Evolutionary conservation across 2,888 invertebrate species (phyloP).

Genomic region (Drosophila rellima): DNA sequence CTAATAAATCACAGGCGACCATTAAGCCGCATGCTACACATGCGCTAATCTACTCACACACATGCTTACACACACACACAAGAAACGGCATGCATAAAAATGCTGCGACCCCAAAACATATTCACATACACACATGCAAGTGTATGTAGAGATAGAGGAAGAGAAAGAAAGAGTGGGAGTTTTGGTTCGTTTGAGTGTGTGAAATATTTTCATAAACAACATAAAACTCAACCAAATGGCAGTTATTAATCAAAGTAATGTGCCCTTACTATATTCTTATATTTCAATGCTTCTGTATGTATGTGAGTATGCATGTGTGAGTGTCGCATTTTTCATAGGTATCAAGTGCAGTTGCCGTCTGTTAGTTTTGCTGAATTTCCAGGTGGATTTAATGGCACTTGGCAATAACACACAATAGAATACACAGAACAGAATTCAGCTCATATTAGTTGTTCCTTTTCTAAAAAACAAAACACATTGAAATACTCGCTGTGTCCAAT

Average conservation of each 20-base stretch:
- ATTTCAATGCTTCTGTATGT: conserved; percentile 20
- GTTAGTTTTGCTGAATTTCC: conserved; percentile 68
- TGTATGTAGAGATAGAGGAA: not conserved
- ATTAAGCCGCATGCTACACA: conserved; percentile 75
- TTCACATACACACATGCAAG: conserved; percentile 1
- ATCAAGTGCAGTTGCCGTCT: conserved; percentile 72
- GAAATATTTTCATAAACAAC: conserved; percentile 81
- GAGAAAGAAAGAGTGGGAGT: not conserved
- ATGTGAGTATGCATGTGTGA: conserved; percentile 27
- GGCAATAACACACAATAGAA: conserved; percentile 29
- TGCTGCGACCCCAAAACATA: conserved; percentile 46
- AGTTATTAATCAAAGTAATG: conserved; percentile 82
- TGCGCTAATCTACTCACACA: conserved; percentile 71
- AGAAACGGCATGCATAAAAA: conserved; percentile 29
- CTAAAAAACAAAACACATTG: conserved; percentile 16
- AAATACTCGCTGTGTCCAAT: conserved; percentile 1
- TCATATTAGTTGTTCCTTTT: conserved; percentile 34
- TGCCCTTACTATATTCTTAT: conserved; percentile 49
- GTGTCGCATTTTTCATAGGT: conserved; percentile 61
- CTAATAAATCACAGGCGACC: conserved; percentile 72
- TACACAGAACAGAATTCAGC: conserved; percentile 21
- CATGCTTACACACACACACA: conserved; percentile 34
- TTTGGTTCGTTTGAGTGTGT: conserved; percentile 52
- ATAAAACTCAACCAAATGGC: conserved; percentile 80
- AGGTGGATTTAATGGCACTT: conserved; percentile 77